Evolutionary conservation across 2,797 vertebrate genomes (phyloP).

Genomic region (Pipistrellus nathusii): DNA sequence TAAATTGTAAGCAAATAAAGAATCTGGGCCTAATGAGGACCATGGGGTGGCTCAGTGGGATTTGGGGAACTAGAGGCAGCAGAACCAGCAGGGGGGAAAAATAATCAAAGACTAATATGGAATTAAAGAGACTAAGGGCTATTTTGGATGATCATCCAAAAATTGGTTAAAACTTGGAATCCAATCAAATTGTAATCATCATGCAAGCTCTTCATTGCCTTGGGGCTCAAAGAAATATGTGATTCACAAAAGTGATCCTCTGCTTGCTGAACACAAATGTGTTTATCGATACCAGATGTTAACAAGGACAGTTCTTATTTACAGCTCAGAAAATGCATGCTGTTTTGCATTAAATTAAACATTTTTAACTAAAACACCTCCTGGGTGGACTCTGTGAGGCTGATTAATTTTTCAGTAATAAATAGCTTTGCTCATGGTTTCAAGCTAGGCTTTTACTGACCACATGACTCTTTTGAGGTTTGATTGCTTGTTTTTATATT

Average conservation of each 20-base stretch:
- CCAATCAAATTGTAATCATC: background rate
- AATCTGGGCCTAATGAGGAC: background rate
- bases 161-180: slow-evolving; percentile 22
- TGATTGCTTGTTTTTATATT: background rate
- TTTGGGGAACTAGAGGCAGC: background rate
- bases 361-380: background rate
- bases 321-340: background rate
- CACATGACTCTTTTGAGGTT: background rate
- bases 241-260: background rate
- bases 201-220: background rate
- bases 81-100: background rate
- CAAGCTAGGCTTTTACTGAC: background rate
- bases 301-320: slow-evolving; percentile 42
- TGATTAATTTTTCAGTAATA: background rate
- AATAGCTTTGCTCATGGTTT: background rate
- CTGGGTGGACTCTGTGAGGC: background rate
- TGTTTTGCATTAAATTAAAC: slow-evolving; percentile 19
- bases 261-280: background rate
- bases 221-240: background rate
- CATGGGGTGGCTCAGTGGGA: background rate
- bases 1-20: background rate
- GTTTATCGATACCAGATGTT: slow-evolving; percentile 6
- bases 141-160: background rate
- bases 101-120: background rate
- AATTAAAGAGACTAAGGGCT: background rate